Evolutionary conservation across 2,888 invertebrate genomes (phyloP), one percentile per base, ranked within the genome.

Genomic region (Heliconius ismenius): DNA sequence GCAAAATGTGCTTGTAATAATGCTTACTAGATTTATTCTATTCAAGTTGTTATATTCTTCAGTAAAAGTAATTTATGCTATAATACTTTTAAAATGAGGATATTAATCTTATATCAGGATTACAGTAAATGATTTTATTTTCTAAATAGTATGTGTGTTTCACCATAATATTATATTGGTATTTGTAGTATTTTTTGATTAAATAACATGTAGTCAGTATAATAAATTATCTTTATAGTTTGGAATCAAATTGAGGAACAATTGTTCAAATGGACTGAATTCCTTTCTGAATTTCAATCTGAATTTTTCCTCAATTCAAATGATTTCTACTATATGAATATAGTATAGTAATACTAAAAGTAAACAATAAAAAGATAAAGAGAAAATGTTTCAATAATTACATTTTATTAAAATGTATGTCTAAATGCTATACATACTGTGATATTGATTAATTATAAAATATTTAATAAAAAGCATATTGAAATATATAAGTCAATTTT

Each of bases 1-100:
- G 13, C 62, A 26, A 26, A 32, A 62, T 62, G 6, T 62, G 18
- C 15, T 62, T 54, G 32, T n/a, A n/a, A 58, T 18, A 58, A n/a
- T 54, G 21, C 32, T 74, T 36, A 67, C 15, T 67, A 62, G n/a
- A 43, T 49, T 49, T 49, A 49, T n/a, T 28, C 18, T 58, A 13
- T 39, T 39, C 60, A 60, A 26, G 21, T 43, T 1, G 15, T 13
- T 43, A 54, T 54, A 54, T 21, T 21, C 3, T 69, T 49, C 13
- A 28, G 18, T 75, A 11, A 62, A 69, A 43, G 39, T 69, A 69
- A 69, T 43, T 49, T 28, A 11, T 43, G 54, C 36, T 60, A 75
- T 75, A 75, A 75, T 62, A 63, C 68, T 69, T 62, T 32, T 63
- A 75, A 62, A 69, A 36, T 75, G 28, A 43, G n/a, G n/a, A 75